These are phyloP conservation scores for Elymnias hypermnestra DNA, from an alignment of 1,140 invertebrate genomes.

Conservation along the genomic window DNA sequence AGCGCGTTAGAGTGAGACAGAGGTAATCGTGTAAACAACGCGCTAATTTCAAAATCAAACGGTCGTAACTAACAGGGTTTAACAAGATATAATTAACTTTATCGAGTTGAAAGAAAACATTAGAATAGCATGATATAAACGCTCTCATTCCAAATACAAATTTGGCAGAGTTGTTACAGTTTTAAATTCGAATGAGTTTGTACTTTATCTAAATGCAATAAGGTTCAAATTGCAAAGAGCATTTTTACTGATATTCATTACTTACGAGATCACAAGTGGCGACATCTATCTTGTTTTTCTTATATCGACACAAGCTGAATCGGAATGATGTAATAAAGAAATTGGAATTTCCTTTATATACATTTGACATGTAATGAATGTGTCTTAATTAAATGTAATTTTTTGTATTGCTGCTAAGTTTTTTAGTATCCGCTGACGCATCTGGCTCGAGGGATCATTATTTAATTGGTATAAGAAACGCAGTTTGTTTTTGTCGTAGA, in stretches of 20 bases:
- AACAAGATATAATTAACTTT: constrained; percentile 6
- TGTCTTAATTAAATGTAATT: constrained; percentile 45
- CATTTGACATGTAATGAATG: constrained; percentile 36
- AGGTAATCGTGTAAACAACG: constrained; percentile 17
- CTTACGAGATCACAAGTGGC: constrained; percentile 30
- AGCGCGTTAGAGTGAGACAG: constrained; percentile 6
- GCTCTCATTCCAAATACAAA: constrained; percentile 13
- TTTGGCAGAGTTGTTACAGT: constrained; percentile 7
- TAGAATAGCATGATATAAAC: constrained; percentile 8
- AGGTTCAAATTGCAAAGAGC: not conserved
- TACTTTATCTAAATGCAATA: not conserved
- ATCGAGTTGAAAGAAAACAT: constrained; percentile 5
- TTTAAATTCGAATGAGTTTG: not conserved
- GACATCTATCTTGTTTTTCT: constrained; percentile 59
- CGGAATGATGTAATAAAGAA: constrained; percentile 59
- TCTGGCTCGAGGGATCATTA: constrained; percentile 7
- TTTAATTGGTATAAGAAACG: constrained; percentile 1
- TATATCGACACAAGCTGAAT: constrained; percentile 35
- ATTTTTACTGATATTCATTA: constrained; percentile 6
- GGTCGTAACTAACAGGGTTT: constrained; percentile 10
- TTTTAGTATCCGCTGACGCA: constrained; percentile 2
- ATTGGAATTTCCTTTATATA: constrained; percentile 41
- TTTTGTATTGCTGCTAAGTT: constrained; percentile 14
- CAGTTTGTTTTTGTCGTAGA: no score
- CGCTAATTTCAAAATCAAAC: constrained; percentile 3